phyloP scores from a whole-genome alignment of 2,888 invertebrate genomes.

The Cephus sareptanus region DNA sequence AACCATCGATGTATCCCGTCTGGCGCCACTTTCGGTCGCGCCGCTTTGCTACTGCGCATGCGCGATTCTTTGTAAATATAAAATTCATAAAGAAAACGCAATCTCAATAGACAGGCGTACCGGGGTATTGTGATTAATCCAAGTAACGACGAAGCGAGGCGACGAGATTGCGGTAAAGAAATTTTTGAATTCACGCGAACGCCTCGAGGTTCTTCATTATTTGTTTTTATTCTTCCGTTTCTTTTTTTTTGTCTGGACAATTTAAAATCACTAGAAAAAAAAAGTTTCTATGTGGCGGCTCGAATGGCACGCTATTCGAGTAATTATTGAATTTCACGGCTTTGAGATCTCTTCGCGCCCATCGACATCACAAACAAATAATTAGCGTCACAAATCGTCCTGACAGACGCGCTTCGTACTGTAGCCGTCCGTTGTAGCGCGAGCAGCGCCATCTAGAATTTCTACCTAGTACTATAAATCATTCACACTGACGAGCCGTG shows the following conservation, averaged over 20 bases:
- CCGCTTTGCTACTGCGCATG: neutral
- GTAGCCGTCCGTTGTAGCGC: neutral
- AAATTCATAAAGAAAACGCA: neutral
- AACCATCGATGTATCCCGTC: neutral
- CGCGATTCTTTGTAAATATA: neutral
- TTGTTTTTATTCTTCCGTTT: neutral
- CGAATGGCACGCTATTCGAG: neutral
- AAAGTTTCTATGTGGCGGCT: neutral
- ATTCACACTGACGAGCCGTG: neutral
- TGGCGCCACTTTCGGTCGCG: neutral
- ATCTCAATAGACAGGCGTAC: neutral
- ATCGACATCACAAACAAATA: constrained; percentile 3
- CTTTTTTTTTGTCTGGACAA: neutral
- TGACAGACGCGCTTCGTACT: constrained; percentile 4
- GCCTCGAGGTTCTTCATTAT: neutral
- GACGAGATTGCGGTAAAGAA: neutral
- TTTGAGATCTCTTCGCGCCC: neutral
- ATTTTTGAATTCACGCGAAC: neutral
- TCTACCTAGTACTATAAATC: neutral
- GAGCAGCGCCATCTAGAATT: neutral
- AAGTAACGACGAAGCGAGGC: neutral
- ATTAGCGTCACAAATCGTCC: constrained; percentile 1
- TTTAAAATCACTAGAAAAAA: neutral
- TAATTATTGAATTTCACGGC: constrained; percentile 1
- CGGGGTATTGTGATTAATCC: neutral